Conservation (phyloP, 2,113 vertebrate species). For the Channa argus region DNA sequence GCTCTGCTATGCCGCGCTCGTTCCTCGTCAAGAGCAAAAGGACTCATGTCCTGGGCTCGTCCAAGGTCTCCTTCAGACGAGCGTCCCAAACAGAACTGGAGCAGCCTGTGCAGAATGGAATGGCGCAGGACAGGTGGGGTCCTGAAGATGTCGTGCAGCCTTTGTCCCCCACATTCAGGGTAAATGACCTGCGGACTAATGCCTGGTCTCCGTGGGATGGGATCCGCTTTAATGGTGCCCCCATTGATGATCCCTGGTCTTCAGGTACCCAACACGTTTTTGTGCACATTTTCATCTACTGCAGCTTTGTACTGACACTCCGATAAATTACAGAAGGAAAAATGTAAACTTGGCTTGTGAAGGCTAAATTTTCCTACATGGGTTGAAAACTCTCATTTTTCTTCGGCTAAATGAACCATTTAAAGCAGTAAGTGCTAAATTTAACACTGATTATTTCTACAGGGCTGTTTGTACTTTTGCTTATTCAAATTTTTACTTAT, state of each 20-base stretch:
- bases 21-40: slow-evolving; percentile 82
- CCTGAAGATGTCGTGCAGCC: slow-evolving; percentile 4
- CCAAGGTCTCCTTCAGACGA: slow-evolving; percentile 11
- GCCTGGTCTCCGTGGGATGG: slow-evolving; percentile 7
- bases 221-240: not conserved
- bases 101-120: not conserved
- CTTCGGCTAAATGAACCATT: no score
- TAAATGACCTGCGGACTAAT: slow-evolving; percentile 19
- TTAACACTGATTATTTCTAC: no score
- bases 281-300: no score
- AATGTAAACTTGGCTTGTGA: no score
- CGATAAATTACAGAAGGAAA: no score
- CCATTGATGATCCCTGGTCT: slow-evolving; percentile 13
- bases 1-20: slow-evolving; percentile 80
- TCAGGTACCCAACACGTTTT: slow-evolving; percentile 47
- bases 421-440: no score
- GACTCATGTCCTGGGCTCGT: slow-evolving; percentile 26
- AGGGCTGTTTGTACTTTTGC: no score
- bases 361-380: no score
- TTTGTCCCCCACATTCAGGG: not conserved
- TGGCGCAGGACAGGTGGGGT: not conserved
- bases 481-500: no score
- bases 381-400: no score
- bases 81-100: not conserved
- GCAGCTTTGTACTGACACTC: no score